These are phyloP conservation scores for Nycticryphes semicollaris DNA, from an alignment of 2,113 vertebrate genomes.

Conservation along the genomic window DNA sequence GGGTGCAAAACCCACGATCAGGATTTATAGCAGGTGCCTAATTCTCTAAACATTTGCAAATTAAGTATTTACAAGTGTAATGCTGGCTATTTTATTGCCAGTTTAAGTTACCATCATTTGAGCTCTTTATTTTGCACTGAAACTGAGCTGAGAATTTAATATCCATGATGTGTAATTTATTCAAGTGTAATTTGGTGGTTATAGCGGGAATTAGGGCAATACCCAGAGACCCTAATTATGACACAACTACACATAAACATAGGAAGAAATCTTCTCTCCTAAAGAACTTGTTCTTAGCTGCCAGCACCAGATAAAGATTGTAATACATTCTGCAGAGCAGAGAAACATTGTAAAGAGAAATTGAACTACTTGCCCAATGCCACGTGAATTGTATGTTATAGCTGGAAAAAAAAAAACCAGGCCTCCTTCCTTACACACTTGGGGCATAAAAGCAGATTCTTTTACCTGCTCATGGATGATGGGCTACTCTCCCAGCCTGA, in stretches of 20 bases:
- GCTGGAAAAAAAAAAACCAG: background rate
- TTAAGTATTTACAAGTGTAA: conserved; percentile 58
- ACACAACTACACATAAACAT: background rate
- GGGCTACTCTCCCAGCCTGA: background rate
- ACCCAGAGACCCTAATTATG: conserved; percentile 16
- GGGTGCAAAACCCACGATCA: conserved; percentile 53
- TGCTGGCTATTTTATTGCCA: conserved; percentile 58
- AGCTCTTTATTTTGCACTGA: conserved; percentile 34
- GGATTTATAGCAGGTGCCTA: conserved; percentile 65
- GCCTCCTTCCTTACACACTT: background rate
- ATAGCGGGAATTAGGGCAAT: background rate
- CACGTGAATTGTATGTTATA: background rate
- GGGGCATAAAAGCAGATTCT: background rate
- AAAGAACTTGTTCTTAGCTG: background rate
- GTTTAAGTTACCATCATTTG: conserved; percentile 56
- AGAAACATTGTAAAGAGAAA: background rate
- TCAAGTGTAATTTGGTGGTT: conserved; percentile 38
- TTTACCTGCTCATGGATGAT: background rate
- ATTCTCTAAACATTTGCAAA: conserved; percentile 68
- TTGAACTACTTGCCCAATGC: background rate
- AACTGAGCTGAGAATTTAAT: conserved; percentile 54
- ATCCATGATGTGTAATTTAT: conserved; percentile 46
- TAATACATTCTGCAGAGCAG: background rate
- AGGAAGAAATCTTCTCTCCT: background rate
- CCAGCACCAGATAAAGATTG: background rate